Evolutionary conservation across 1,140 invertebrate species (phyloP).

Genomic region (Dinoponera quadriceps): DNA sequence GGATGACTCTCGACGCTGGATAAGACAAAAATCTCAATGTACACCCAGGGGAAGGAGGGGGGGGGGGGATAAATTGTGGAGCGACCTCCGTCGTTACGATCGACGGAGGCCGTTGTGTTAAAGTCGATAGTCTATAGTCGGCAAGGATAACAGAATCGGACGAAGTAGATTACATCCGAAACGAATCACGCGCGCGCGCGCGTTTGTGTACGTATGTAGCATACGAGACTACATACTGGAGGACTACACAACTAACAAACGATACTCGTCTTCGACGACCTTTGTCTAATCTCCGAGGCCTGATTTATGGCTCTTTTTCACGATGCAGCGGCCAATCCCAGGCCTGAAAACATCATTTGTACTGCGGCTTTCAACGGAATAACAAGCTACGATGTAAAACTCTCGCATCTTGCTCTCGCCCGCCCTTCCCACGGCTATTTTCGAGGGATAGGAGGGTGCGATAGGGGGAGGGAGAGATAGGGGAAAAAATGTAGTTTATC

Average conservation of each 20-base stretch:
- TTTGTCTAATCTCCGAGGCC: slow-evolving; percentile 11
- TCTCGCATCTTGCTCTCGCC: background rate
- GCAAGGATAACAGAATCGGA: slow-evolving; percentile 21
- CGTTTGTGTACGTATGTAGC: background rate
- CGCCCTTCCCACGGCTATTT: background rate
- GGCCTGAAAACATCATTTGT: slow-evolving; percentile 3
- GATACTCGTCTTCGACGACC: background rate
- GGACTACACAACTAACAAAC: background rate
- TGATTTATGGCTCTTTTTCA: slow-evolving; percentile 22
- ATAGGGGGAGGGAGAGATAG: too few relatives aligned
- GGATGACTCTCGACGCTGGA: too few relatives aligned
- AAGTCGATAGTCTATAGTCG: slow-evolving; percentile 31
- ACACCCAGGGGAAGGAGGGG: background rate
- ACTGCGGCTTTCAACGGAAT: background rate
- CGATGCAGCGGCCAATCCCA: slow-evolving; percentile 10
- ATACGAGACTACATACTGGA: background rate
- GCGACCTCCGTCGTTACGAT: background rate
- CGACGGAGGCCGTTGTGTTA: background rate
- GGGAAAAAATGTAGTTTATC: slow-evolving; percentile 4
- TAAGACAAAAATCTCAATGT: too few relatives aligned
- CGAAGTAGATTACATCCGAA: background rate
- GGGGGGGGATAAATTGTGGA: too few relatives aligned
- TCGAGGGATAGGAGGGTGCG: too few relatives aligned
- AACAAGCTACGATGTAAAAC: background rate
- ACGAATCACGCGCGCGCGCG: background rate